A percentile compares a stretch with the other conserved stretches of the same genome.
phyloP scores from a whole-genome alignment of 1,140 invertebrate genomes.

The Drosophila parabipectinata region DNA sequence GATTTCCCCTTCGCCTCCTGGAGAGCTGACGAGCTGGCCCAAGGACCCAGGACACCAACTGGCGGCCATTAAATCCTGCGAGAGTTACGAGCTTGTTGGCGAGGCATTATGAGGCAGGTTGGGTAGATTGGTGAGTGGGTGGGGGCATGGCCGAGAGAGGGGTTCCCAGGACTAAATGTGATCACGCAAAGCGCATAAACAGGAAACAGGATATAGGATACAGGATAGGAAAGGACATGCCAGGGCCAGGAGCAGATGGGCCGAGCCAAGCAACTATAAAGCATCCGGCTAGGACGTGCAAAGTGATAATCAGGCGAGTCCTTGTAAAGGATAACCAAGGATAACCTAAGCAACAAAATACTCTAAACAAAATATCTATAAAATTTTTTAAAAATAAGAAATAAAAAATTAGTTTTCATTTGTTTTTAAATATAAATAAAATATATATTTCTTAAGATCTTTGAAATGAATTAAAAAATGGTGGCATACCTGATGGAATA shows the following conservation, averaged over 20 bases:
- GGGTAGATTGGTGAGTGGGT: too few relatives aligned
- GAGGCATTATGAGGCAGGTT: conserved; percentile 24
- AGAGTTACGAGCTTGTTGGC: conserved; percentile 35
- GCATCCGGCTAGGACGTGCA: conserved; percentile 65
- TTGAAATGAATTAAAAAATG: not conserved
- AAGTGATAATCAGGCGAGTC: conserved; percentile 66
- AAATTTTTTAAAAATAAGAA: too few relatives aligned
- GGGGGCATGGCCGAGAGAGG: conserved; percentile 8
- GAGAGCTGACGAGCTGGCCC: too few relatives aligned
- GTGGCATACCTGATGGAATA: conserved; percentile 4
- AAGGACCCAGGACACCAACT: conserved; percentile 14
- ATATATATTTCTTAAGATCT: not conserved
- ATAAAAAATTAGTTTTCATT: not conserved
- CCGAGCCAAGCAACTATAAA: conserved; percentile 63
- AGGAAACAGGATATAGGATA: conserved; percentile 32
- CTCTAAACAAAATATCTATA: not conserved
- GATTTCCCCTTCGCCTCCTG: too few relatives aligned
- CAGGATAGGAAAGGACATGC: not conserved
- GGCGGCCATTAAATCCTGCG: conserved; percentile 41
- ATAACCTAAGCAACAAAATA: not conserved
- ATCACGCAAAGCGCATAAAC: conserved; percentile 75
- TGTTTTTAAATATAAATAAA: not conserved
- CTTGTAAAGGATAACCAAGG: conserved; percentile 15
- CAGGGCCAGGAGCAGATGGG: conserved; percentile 24
- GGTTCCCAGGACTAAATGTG: conserved; percentile 51